Evolutionary conservation across 1,140 invertebrate species (phyloP).

Genomic region (Drosophila sulfurigaster): DNA sequence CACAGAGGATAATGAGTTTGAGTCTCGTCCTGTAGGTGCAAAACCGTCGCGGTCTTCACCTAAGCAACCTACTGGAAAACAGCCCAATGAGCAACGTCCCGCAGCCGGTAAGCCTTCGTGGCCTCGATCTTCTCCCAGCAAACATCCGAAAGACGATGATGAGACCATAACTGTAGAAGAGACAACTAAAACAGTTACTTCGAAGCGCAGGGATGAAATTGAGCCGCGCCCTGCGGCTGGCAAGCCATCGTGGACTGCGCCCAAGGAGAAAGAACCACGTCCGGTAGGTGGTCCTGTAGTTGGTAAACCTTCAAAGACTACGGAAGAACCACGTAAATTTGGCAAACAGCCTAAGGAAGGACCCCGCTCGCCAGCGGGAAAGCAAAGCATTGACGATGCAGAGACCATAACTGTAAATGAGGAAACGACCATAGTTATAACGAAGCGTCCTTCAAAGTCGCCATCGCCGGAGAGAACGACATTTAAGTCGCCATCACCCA

Average conservation of each 20-base stretch:
- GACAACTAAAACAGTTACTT: background rate
- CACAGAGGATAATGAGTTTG: background rate
- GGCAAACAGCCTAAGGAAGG: constrained; percentile 5
- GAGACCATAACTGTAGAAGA: constrained; percentile 39
- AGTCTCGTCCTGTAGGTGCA: background rate
- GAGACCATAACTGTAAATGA: constrained; percentile 47
- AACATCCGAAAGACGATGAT: constrained; percentile 40
- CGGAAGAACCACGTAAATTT: background rate
- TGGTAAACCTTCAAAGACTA: background rate
- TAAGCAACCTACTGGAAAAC: background rate
- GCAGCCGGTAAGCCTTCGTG: background rate
- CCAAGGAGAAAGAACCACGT: constrained; percentile 6
- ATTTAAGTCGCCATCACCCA: constrained; percentile 43
- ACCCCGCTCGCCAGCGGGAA: background rate
- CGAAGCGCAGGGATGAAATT: background rate
- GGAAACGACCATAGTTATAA: constrained; percentile 58
- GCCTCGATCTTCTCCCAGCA: background rate
- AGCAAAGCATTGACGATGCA: background rate
- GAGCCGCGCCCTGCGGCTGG: background rate
- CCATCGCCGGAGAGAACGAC: constrained; percentile 33
- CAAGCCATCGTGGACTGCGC: background rate
- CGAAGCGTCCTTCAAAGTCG: constrained; percentile 51
- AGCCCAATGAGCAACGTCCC: background rate
- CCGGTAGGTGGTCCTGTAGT: background rate
- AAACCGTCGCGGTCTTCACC: background rate